Base-by-base conservation (phyloP, 2,888 invertebrate genomes). In the Polylopha cassiicola region DNA sequence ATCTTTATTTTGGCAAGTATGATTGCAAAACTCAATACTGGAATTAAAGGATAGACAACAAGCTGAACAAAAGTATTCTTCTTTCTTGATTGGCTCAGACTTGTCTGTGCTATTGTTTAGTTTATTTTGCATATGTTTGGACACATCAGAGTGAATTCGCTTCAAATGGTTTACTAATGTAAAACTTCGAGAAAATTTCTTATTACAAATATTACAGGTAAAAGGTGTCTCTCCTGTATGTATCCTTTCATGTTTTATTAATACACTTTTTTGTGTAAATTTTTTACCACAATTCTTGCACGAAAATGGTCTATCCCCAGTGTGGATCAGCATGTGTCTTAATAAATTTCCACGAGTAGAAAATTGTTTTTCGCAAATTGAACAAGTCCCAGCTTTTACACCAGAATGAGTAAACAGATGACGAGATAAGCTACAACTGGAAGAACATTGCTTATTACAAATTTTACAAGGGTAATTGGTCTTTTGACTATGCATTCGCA, bases 131-230 rank as follows among this genome's bases (percentile, higher is more conserved):
- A n/a, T n/a, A n/a, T n/a, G n/a, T n/a, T n/a, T n/a, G n/a, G n/a
- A n/a, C n/a, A n/a, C n/a, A n/a, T n/a, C n/a, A n/a, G n/a, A n/a
- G n/a, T n/a, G n/a, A n/a, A n/a, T n/a, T 7, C 39, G 9, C 23
- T 23, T 41, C 11, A 41, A 16, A 30, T 41, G 39, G 20, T 41
- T 41, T n/a, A 29, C 39, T 20, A 41, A 11, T 1, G 39, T 41
- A 15, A 30, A 41, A 5, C 34, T 41, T 4, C 39, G 17, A n/a
- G 39, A 33, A 20, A 39, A 39, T 18, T 28, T 39, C 18, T 39
- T 39, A 5, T 18, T 28, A n/a, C 39, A 39, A 2, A 39, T n/a
- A 2, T 30, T 20, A 20, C 30, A 30, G 2, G 30, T 6, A 8
- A 20, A 30, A n/a, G 30, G 30, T 20, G 21, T n/a, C 10, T 30